Evolutionary conservation across 2,113 vertebrate genomes (phyloP).

Genomic region (Ceratotherium simum): DNA sequence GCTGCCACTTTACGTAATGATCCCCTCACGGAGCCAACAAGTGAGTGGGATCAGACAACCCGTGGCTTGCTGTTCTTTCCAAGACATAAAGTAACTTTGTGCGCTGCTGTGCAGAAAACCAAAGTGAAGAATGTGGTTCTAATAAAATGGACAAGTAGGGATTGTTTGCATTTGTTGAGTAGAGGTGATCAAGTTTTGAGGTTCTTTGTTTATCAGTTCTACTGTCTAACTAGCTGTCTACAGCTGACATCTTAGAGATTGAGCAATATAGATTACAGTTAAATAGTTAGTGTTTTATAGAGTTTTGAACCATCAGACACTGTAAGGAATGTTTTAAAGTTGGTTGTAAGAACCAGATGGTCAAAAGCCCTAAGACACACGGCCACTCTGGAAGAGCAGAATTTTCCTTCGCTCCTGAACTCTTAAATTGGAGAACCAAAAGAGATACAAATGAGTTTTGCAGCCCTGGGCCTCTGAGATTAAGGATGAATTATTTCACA

Average conservation of each 20-base stretch:
- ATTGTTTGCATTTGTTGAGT: background rate
- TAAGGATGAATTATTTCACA: slow-evolving; percentile 4
- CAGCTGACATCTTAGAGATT: background rate
- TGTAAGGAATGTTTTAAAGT: slow-evolving; percentile 29
- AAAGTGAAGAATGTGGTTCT: slow-evolving; percentile 7
- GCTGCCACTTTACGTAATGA: background rate
- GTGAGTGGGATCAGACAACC: background rate
- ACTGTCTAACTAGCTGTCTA: background rate
- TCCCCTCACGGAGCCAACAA: background rate
- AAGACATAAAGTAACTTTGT: slow-evolving; percentile 6
- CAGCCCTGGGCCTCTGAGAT: background rate
- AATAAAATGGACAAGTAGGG: background rate
- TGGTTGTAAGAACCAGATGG: slow-evolving; percentile 25
- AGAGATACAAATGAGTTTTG: background rate
- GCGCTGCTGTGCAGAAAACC: background rate
- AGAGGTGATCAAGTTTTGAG: background rate
- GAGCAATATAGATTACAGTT: background rate
- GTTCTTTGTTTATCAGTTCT: slow-evolving; percentile 1
- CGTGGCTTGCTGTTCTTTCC: slow-evolving; percentile 33
- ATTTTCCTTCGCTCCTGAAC: background rate
- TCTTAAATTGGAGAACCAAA: slow-evolving; percentile 39
- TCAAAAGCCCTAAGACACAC: slow-evolving; percentile 11
- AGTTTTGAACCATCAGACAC: background rate
- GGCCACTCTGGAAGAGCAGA: background rate
- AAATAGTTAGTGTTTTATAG: background rate